Evolutionary conservation across 2,797 vertebrate genomes (phyloP).

Genomic region (Dryobates pubescens): DNA sequence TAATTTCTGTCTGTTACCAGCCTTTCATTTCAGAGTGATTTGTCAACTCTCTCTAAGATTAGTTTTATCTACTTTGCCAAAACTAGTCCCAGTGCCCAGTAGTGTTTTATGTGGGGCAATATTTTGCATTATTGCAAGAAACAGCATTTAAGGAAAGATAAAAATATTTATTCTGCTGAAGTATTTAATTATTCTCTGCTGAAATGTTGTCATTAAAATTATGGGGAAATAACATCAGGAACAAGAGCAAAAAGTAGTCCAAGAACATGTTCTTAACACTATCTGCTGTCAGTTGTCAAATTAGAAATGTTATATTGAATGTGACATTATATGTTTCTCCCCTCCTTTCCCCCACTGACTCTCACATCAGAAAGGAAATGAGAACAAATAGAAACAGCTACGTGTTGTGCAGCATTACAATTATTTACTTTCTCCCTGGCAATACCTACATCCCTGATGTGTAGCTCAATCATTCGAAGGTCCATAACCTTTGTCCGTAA

Average conservation of each 20-base stretch:
- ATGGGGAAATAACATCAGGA: not conserved
- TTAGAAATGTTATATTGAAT: not conserved
- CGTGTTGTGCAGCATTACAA: not conserved
- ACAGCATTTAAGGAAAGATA: not conserved
- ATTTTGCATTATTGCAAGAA: not conserved
- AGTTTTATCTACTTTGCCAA: not conserved
- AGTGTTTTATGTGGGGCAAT: not conserved
- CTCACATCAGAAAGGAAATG: not conserved
- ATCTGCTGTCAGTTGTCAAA: not conserved
- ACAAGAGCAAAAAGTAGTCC: not conserved
- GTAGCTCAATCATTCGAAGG: not conserved
- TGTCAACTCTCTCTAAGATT: not conserved
- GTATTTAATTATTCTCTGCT: not conserved
- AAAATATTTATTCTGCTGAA: not conserved
- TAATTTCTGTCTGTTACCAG: not conserved
- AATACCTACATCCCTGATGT: not conserved
- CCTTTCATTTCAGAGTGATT: not conserved
- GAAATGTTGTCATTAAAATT: not conserved
- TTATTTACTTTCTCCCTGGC: not conserved
- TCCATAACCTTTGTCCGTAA: not conserved
- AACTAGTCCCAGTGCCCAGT: not conserved
- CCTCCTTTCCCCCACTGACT: not conserved
- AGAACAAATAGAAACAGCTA: not conserved
- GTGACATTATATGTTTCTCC: not conserved
- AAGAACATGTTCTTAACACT: not conserved